Evolutionary conservation across 2,113 vertebrate species (phyloP).

Genomic region (Ploceus nigricollis): DNA sequence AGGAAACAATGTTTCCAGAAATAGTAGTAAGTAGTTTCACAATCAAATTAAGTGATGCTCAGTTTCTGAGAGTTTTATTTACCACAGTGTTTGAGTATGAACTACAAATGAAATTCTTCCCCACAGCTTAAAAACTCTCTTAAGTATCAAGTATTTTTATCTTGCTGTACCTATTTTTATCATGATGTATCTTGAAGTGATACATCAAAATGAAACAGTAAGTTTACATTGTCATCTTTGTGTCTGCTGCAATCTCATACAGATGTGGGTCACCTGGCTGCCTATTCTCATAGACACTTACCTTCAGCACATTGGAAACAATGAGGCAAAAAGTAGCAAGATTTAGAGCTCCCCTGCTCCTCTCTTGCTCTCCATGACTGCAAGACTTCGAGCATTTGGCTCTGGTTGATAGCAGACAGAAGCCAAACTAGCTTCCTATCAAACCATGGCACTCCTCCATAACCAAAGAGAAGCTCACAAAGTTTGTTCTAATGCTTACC

Average conservation of each 20-base stretch:
- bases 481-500: not conserved
- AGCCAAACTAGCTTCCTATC: not conserved
- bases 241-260: not conserved
- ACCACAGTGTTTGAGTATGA: not conserved
- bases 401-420: not conserved
- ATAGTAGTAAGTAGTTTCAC: not conserved
- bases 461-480: not conserved
- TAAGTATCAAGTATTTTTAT: not conserved
- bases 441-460: not conserved
- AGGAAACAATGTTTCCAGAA: not conserved
- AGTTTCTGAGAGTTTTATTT: not conserved
- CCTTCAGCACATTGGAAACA: not conserved
- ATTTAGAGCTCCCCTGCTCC: not conserved
- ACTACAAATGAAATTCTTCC: not conserved
- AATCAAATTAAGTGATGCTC: not conserved
- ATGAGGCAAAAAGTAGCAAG: not conserved
- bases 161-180: not conserved
- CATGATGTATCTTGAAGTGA: no score
- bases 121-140: not conserved
- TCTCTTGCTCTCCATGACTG: not conserved
- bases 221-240: not conserved
- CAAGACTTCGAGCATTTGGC: not conserved
- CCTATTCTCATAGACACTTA: not conserved
- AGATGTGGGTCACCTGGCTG: not conserved
- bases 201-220: not conserved